Evolutionary conservation across 2,113 vertebrate species (phyloP).

Genomic region (Leucoraja erinaceus): DNA sequence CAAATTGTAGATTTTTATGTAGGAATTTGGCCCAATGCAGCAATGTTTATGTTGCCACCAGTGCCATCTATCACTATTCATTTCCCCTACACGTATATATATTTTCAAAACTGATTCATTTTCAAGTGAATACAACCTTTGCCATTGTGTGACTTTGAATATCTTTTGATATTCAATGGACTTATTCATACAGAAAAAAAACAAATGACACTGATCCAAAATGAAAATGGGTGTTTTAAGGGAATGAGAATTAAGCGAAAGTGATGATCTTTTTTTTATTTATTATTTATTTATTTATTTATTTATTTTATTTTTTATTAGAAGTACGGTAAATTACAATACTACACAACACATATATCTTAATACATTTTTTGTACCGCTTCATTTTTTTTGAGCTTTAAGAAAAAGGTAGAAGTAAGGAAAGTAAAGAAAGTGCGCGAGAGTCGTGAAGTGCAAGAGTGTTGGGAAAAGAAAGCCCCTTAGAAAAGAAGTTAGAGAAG

Average conservation of each 20-base stretch:
- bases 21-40: neutral
- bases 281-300: no score
- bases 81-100: neutral
- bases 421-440: no score
- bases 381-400: no score
- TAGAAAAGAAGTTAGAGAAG: no score
- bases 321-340: no score
- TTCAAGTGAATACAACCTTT: neutral
- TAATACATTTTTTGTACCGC: no score
- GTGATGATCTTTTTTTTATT: no score
- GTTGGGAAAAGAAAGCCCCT: no score
- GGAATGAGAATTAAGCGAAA: neutral
- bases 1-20: neutral
- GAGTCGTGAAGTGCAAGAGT: no score
- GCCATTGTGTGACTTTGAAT: neutral
- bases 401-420: no score
- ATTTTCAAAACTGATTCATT: neutral
- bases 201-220: neutral
- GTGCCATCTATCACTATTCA: neutral
- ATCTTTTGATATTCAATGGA: neutral
- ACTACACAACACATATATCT: no score
- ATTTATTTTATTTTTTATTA: no score
- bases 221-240: neutral
- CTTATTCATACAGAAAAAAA: neutral
- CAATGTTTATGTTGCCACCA: neutral